phyloP scores from a whole-genome alignment of 35 echinoderm and acorn worm species.

The Apostichopus californicus region DNA sequence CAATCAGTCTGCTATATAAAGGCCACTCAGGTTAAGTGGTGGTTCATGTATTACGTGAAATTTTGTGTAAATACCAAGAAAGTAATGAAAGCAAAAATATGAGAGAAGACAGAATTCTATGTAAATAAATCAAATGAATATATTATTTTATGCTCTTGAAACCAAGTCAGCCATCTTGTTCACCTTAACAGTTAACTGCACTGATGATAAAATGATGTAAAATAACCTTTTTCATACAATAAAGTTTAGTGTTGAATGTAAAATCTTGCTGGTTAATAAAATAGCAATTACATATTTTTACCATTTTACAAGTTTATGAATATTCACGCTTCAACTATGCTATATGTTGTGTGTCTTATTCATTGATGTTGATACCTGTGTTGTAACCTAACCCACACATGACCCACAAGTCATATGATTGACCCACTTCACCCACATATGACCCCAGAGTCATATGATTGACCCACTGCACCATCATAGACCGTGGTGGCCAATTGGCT shows the following conservation, averaged over 20 bases:
- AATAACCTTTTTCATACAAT: neutral
- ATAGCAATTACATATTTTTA: too few relatives aligned
- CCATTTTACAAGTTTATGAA: too few relatives aligned
- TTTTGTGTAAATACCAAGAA: neutral
- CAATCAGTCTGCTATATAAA: neutral
- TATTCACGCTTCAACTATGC: too few relatives aligned
- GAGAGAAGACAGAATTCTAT: neutral
- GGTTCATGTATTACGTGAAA: neutral
- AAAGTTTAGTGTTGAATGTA: neutral
- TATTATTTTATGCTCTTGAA: neutral
- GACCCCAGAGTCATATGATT: too few relatives aligned
- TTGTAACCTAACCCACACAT: too few relatives aligned
- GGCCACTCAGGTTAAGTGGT: neutral
- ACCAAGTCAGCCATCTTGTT: neutral
- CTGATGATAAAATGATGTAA: neutral
- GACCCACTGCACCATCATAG: too few relatives aligned
- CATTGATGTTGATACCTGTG: too few relatives aligned
- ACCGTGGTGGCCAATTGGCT: too few relatives aligned
- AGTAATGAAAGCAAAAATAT: neutral
- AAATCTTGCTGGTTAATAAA: too few relatives aligned
- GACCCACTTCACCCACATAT: too few relatives aligned
- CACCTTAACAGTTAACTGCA: neutral
- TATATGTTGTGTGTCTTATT: too few relatives aligned
- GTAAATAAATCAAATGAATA: neutral
- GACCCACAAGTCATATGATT: too few relatives aligned